Base-by-base conservation (phyloP, 2,888 invertebrate genomes). In the Trachelus troglodyta region DNA sequence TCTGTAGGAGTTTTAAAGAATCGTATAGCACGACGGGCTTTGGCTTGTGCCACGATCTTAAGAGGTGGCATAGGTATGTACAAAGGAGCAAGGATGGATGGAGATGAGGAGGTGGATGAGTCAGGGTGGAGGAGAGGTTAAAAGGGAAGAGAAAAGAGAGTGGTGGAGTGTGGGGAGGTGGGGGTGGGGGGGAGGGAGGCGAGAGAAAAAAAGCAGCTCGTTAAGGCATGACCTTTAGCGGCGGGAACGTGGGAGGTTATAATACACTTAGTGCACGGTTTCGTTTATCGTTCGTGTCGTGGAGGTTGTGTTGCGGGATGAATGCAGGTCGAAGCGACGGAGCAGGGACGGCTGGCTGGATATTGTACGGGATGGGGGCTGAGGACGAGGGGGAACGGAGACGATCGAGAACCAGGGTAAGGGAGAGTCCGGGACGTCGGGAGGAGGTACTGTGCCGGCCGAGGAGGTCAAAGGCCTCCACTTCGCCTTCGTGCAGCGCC, bases 381-480 rank as follows among this genome's bases (percentile, higher is more conserved):
- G 71, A 12, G 71, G 71, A 74, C 33, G 75, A 31, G 75, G 76
- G 74, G 74, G 76, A 74, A 31, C 76, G 73, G 69, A 69, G 69
- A 68, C 69, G 56, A 35, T 40, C 56, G 35, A 73, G 78, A 68
- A 71, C 75, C 69, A 37, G 35, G 73, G 69, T 71, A 69, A 77
- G 69, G 74, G 73, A 31, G 75, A 12, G 69, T n/a, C 56, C 68
- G 34, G 69, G 79, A 75, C 81, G 78, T 73, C 56, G 77, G 79
- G 77, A 69, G 78, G 77, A 78, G 73, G 77, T 68, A 77, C 74
- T 79, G 77, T 76, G 75, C 78, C 78, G 75, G 75, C 74, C 79
- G 83, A 84, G 86, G 89, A 89, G 90, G 90, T 90, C 90, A 90
- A 90, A 90, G 90, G 90, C 90, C 90, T 90, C 85, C 84, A 88